Evolutionary conservation across 2,888 invertebrate genomes (phyloP).

Genomic region (Lordiphosa andalusiaca): DNA sequence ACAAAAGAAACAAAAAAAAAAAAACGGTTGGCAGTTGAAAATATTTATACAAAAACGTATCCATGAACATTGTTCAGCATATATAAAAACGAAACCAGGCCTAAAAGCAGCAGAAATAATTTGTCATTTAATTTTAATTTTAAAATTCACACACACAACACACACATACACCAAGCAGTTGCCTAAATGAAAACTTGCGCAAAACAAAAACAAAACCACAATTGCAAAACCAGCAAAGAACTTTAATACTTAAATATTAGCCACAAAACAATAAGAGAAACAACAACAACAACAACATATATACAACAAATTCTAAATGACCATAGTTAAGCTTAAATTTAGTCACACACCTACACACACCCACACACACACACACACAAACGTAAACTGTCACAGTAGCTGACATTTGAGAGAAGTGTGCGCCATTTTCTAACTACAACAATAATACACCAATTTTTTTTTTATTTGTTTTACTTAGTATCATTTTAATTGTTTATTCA

Average conservation of each 20-base stretch:
- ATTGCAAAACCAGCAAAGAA: conserved; percentile 64
- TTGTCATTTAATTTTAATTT: conserved; percentile 30
- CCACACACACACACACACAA: conserved; percentile 35
- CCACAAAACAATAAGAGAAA: conserved; percentile 51
- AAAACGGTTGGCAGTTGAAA: conserved; percentile 32
- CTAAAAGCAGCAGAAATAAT: conserved; percentile 11
- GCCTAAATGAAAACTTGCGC: conserved; percentile 65
- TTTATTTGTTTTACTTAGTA: conserved; percentile 35
- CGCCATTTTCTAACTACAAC: conserved; percentile 66
- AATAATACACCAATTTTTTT: conserved; percentile 39
- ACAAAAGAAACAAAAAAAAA: not conserved
- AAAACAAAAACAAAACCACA: conserved; percentile 34
- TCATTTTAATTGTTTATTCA: conserved; percentile 25
- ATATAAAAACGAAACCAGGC: conserved; percentile 23
- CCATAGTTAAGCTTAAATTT: conserved; percentile 70
- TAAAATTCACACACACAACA: conserved; percentile 27
- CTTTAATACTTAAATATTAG: conserved; percentile 60
- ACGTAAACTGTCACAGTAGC: conserved; percentile 47
- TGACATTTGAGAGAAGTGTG: conserved; percentile 42
- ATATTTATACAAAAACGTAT: conserved; percentile 41
- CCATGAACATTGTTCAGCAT: conserved; percentile 68
- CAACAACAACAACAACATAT: conserved; percentile 50
- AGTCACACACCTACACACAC: conserved; percentile 46
- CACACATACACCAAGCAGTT: conserved; percentile 61
- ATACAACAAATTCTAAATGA: conserved; percentile 72